Evolutionary conservation across 2,797 vertebrate species (phyloP), one percentile per base, ranked within the genome.

Genomic region (Myotis planiceps): DNA sequence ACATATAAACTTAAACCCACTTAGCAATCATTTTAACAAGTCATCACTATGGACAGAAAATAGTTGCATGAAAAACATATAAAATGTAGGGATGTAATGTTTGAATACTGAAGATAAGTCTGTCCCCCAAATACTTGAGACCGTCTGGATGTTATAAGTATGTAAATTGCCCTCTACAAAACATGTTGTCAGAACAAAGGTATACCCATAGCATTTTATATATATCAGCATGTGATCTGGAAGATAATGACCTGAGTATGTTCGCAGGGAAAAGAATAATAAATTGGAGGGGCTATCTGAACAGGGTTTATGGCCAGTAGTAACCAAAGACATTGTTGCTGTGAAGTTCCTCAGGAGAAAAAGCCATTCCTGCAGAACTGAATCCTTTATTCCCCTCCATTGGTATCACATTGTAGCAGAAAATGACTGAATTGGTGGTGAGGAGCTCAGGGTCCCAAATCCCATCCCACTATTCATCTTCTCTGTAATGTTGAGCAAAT

Each of bases 21-120:
- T 88, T 85, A 85, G 9, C 34, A 92, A 72, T 88, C 39, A 71
- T 84, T 84, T 75, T 53, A 82, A 74, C 6, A 93, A 76, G 58
- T 84, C 14, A 14, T 88, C n/a, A 91, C 14, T 37, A n/a, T 5
- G n/a, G 80, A 47, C 5, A 89, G 88, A 93, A 95, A 91, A 82
- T 15, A 81, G 72, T 25, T 84, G 71, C 45, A 55, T 72, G 34
- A 65, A 74, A 84, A 72, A 90, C 47, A 72, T 55, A 23, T 65
- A 63, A 66, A 94, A 94, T 58, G 63, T 6, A 39, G 18, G 25
- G 4, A 47, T 78, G 9, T 49, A 37, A 71, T 83, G 45, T 75
- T 51, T 88, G 55, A 90, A 53, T 37, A 66, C 42, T 53, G 14
- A 47, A 66, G 15, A 58, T 91, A 72, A 81, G 14, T 69, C 14